Evolutionary conservation across 2,888 invertebrate genomes (phyloP), one percentile per base, ranked within the genome.

Genomic region (Rhodophaea formosa): DNA sequence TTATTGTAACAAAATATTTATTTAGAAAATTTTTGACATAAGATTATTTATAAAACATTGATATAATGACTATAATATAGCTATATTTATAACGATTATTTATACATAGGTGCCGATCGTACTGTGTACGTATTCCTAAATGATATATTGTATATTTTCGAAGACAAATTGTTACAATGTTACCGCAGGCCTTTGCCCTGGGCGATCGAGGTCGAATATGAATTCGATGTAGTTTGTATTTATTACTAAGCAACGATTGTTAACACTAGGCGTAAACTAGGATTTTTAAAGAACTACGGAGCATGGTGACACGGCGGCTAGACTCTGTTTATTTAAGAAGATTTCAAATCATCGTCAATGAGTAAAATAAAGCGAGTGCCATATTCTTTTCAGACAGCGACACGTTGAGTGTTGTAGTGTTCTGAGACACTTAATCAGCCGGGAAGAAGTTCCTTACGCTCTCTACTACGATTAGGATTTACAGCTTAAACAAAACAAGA

Each of bases 1-100:
- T 72, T 77, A 74, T 77, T 77, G 71, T 62, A 66, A 72, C 64
- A 67, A 70, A 68, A 67, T 74, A 73, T 76, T 74, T 80, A 82
- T 81, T 73, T 77, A 78, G 77, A 63, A 60, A 75, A 73, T 69
- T 71, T 70, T 64, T 67, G 62, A 58, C 62, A 57, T 67, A 68
- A 62, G 49, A 58, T 59, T 66, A 67, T 71, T 65, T 66, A 68
- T 62, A 59, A 68, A 62, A 69, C 54, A 63, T 69, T 68, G 63
- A 65, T 65, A 67, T 60, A 39, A 29, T 61, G 61, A 64, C 61
- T 54, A 45, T 61, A 55, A 62, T 60, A 68, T 67, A 67, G 67
- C 62, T 66, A 72, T 30, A 35, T 55, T 30, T 46, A 55, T 55
- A 46, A 46, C 44, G 15, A 58, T 59, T 53, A 54, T 45, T 53